phyloP scores from a whole-genome alignment of 2,113 vertebrate species.

The Saguinus midas region DNA sequence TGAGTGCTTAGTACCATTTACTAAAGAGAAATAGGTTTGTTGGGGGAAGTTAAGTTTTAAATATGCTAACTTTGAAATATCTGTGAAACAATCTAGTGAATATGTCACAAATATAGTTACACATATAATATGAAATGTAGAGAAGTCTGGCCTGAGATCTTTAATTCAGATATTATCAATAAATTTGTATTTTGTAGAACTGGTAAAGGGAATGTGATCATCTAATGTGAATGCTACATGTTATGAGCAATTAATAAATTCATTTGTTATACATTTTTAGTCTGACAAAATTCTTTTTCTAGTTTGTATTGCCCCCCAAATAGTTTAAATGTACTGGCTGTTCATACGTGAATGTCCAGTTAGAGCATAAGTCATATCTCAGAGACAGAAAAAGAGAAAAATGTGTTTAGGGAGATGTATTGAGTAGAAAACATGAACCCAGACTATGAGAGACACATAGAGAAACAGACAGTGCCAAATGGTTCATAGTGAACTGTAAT shows the following conservation, averaged over 20 bases:
- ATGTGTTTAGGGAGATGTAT: neutral
- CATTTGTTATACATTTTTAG: conserved; percentile 19
- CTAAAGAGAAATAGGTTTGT: neutral
- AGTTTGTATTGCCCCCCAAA: neutral
- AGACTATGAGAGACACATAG: neutral
- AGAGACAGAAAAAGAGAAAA: neutral
- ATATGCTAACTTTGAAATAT: neutral
- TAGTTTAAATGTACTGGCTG: neutral
- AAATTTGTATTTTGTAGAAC: neutral
- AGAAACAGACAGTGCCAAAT: neutral
- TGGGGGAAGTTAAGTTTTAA: neutral
- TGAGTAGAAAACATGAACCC: neutral
- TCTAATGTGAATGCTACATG: neutral
- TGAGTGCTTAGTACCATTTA: neutral
- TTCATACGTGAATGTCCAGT: neutral
- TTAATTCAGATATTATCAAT: neutral
- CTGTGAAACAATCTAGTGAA: neutral
- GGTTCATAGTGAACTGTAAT: neutral
- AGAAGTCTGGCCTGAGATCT: neutral
- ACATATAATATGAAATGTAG: neutral
- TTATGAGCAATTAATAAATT: neutral
- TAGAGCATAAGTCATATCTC: conserved; percentile 10
- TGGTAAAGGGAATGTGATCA: neutral
- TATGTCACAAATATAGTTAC: neutral
- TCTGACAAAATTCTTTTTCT: neutral